phyloP scores from a whole-genome alignment of 2,113 vertebrate species.

The Lota lota region DNA sequence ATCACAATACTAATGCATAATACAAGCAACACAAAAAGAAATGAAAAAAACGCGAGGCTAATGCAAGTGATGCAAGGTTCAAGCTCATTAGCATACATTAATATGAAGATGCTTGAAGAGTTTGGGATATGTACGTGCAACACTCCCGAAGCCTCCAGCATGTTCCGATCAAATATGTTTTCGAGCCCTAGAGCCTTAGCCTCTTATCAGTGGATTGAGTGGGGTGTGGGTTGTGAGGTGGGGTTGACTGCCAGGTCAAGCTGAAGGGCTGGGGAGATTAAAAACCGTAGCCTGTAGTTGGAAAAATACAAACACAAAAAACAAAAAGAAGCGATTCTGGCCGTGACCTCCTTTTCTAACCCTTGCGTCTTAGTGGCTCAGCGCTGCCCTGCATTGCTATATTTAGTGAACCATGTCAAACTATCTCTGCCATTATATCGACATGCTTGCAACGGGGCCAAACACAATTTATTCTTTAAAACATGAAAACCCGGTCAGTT shows the following conservation, averaged over 20 bases:
- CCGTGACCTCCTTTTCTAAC: slow-evolving; percentile 24
- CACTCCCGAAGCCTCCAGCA: not conserved
- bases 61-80: too few relatives aligned
- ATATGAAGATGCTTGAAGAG: not conserved
- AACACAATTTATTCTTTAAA: slow-evolving; percentile 14
- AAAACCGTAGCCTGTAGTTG: not conserved
- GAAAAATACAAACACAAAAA: not conserved
- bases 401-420: slow-evolving; percentile 48
- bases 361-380: slow-evolving; percentile 3
- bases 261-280: not conserved
- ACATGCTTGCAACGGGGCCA: slow-evolving; percentile 49
- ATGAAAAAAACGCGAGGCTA: too few relatives aligned
- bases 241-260: not conserved
- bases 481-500: too few relatives aligned
- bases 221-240: not conserved
- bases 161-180: not conserved
- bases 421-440: slow-evolving; percentile 51
- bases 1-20: too few relatives aligned
- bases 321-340: not conserved
- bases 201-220: not conserved
- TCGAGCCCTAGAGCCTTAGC: not conserved
- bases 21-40: too few relatives aligned
- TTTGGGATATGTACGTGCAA: not conserved
- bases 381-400: slow-evolving; percentile 21
- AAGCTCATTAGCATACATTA: too few relatives aligned